Conservation (phyloP, 1,140 invertebrate genomes). For the Lysiphlebus fabarum region DNA sequence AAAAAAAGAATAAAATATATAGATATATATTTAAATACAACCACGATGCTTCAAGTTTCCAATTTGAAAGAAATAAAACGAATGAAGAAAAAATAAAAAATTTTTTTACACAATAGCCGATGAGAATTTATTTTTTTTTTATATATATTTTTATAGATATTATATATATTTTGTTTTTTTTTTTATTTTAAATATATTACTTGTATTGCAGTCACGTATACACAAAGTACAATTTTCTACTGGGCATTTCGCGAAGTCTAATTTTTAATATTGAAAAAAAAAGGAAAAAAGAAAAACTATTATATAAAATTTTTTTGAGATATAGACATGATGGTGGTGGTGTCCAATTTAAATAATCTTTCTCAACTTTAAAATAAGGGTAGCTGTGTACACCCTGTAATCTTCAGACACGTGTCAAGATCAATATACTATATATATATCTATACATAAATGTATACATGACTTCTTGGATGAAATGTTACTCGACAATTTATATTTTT, state of each 20-base stretch:
- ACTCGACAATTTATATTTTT: too few species aligned
- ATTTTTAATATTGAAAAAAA: slow-evolving; percentile 33
- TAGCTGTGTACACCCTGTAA: slow-evolving; percentile 44
- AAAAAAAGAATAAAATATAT: too few species aligned
- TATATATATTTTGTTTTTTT: too few species aligned
- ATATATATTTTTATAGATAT: too few species aligned
- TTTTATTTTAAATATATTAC: slow-evolving; percentile 35
- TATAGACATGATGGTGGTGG: slow-evolving; percentile 17
- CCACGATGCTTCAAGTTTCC: too few species aligned
- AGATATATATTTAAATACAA: too few species aligned
- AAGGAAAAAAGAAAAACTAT: too few species aligned
- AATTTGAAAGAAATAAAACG: too few species aligned
- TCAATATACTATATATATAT: slow-evolving; percentile 8
- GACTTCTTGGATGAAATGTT: slow-evolving; percentile 6
- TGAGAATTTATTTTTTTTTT: too few species aligned
- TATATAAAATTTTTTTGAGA: background rate
- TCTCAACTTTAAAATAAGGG: slow-evolving; percentile 38
- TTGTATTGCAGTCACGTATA: slow-evolving; percentile 31
- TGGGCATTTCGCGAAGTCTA: slow-evolving; percentile 20
- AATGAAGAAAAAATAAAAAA: too few species aligned
- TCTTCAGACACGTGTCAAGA: slow-evolving; percentile 46
- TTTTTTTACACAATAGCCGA: too few species aligned
- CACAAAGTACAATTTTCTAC: background rate
- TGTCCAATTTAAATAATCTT: slow-evolving; percentile 52
- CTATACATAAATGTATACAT: slow-evolving; percentile 20